Percentiles rank a stretch among this genome's conserved stretches.
Conservation (phyloP, 2,888 invertebrate genomes). For the Nowickia ferox region DNA sequence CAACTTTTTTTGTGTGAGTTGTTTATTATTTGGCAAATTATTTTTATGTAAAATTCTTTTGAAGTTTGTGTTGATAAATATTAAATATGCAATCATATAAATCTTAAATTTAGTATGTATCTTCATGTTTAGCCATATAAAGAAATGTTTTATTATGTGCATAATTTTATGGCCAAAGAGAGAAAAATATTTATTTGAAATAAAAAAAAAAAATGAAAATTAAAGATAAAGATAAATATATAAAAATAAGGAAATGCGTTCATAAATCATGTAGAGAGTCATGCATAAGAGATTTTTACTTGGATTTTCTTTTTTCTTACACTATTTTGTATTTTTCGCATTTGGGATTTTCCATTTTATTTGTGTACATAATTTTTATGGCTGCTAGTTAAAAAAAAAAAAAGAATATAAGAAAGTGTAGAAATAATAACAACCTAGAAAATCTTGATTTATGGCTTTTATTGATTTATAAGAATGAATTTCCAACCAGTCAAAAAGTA, state of each 20-base stretch:
- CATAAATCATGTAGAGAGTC: constrained; percentile 67
- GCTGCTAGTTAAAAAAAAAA: constrained; percentile 13
- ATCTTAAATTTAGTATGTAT: constrained; percentile 58
- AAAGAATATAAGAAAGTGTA: constrained; percentile 1
- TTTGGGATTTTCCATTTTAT: constrained; percentile 7
- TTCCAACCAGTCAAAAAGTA: constrained; percentile 57
- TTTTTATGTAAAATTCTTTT: constrained; percentile 40
- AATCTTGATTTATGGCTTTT: constrained; percentile 70
- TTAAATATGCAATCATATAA: constrained; percentile 55
- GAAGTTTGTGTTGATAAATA: constrained; percentile 44
- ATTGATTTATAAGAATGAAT: constrained; percentile 66
- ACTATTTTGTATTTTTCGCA: constrained; percentile 24
- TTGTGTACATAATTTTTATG: constrained; percentile 22
- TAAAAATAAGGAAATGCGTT: constrained; percentile 65
- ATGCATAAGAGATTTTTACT: constrained; percentile 60
- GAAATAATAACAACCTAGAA: constrained; percentile 58
- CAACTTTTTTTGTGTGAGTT: constrained; percentile 8
- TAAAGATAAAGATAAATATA: constrained; percentile 10
- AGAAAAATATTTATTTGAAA: constrained; percentile 7
- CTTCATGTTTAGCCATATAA: constrained; percentile 4
- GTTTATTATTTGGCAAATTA: constrained; percentile 24
- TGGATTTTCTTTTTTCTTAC: constrained; percentile 30
- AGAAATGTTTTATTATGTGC: constrained; percentile 19
- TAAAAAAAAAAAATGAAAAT: constrained; percentile 29
- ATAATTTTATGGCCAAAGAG: constrained; percentile 25